Evolutionary conservation across 2,888 invertebrate species (phyloP).

Genomic region (Hyposoter didymator): DNA sequence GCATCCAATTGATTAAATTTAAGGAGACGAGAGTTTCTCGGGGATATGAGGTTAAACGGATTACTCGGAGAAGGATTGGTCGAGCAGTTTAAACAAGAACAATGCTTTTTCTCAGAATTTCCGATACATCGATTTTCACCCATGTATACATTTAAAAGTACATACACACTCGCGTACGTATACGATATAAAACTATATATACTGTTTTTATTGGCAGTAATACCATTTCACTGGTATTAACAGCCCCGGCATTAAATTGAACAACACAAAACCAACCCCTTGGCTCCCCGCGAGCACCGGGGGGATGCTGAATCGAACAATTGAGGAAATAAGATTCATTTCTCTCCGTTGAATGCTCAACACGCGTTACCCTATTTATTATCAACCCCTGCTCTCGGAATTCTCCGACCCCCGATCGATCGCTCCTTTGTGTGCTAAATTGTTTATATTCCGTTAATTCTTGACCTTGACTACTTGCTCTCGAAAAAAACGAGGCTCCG

Average conservation of each 20-base stretch:
- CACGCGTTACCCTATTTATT: constrained; percentile 28
- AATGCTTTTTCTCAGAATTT: constrained; percentile 35
- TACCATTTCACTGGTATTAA: constrained; percentile 22
- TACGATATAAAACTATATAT: not conserved
- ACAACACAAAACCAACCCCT: constrained; percentile 1
- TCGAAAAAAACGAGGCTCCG: not conserved
- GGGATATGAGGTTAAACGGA: constrained; percentile 22
- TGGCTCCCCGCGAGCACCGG: not conserved
- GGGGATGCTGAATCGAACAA: constrained; percentile 20
- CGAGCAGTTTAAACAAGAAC: constrained; percentile 25
- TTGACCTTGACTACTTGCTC: not conserved
- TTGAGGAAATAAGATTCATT: constrained; percentile 39
- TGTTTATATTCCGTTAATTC: constrained; percentile 7
- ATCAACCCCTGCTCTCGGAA: not conserved
- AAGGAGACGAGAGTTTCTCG: not conserved
- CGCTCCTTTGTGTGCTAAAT: not conserved
- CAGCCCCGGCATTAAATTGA: constrained; percentile 26
- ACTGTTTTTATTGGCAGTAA: constrained; percentile 8
- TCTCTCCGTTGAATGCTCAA: constrained; percentile 23
- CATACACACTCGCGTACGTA: not conserved
- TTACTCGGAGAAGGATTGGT: constrained; percentile 27
- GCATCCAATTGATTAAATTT: not conserved
- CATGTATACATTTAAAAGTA: not conserved
- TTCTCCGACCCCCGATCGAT: constrained; percentile 13
- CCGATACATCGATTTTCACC: constrained; percentile 36